Evolutionary conservation across 2,113 vertebrate species (phyloP).

Genomic region (Perccottus glenii): DNA sequence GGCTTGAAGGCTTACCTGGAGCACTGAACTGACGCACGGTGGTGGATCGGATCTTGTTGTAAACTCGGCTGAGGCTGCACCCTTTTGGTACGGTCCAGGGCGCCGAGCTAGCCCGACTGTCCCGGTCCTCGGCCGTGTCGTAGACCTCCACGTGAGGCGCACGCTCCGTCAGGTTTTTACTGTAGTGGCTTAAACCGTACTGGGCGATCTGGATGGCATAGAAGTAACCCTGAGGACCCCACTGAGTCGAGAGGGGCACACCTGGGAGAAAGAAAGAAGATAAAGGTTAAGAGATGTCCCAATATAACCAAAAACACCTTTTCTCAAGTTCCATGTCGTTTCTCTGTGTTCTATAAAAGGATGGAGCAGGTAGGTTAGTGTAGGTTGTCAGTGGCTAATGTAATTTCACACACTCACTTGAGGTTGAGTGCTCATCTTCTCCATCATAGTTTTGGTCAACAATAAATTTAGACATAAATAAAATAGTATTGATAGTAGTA

Average conservation of each 20-base stretch:
- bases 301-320: too few species aligned
- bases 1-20: conserved; percentile 80
- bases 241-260: conserved; percentile 95
- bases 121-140: conserved; percentile 85
- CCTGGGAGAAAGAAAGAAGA: conserved; percentile 73
- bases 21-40: conserved; percentile 88
- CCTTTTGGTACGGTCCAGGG: conserved; percentile 88
- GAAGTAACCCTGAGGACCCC: conserved; percentile 99
- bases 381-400: too few species aligned
- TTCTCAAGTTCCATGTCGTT: too few species aligned
- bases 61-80: conserved; percentile 81
- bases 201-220: conserved; percentile 99
- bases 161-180: conserved; percentile 96
- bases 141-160: conserved; percentile 89
- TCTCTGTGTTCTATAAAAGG: too few species aligned
- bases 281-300: too few species aligned
- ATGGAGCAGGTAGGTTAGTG: too few species aligned
- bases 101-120: conserved; percentile 46
- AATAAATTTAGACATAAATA: too few species aligned
- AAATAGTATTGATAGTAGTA: too few species aligned
- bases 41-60: conserved; percentile 83
- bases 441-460: too few species aligned
- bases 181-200: conserved; percentile 98
- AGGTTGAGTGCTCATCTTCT: too few species aligned
- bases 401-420: too few species aligned